Evolutionary conservation across 2,797 vertebrate genomes (phyloP), one percentile per base, ranked within the genome.

Genomic region (Pristis pectinata): DNA sequence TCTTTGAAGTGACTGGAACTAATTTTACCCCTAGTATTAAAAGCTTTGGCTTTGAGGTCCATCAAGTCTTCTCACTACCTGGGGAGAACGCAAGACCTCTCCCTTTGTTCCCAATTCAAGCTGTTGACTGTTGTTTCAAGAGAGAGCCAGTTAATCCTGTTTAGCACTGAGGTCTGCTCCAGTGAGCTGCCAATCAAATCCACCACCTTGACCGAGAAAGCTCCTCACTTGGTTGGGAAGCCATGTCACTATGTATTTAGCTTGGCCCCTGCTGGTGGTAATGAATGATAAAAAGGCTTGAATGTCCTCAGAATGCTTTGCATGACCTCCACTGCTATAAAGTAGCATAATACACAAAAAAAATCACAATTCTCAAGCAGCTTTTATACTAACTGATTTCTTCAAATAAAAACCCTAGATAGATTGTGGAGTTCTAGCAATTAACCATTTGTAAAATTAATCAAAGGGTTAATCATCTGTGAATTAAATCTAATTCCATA

Each of bases 1-100:
- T 61, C 56, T 56, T 17, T 89, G 56, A 89, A 61, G 27, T 37
- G 15, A 89, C 85, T 89, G 85, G 85, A 61, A 89, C 85, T 89
- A 61, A 89, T 89, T 34, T 61, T 61, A 89, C 30, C n/a, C 44
- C 19, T 19, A 91, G 41, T n/a, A 37, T 8, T 67, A 17, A 17
- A 91, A 64, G 59, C 59, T 91, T 67, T 67, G 17, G 61, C 56
- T n/a, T 37, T 2, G 2, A 91, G 87, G 34, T 37, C 41, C n/a
- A 4, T 3, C 61, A 79, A 7, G 2, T 37, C n/a, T 72, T 24
- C n/a, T 19, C 87, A 91, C 59, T 22, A 91, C 37, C 87, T 64
- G n/a, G 59, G 41, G 59, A 91, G 87, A 41, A 91, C 91, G 19
- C 19, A 8, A 91, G 87, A 91, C 8, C n/a, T 87, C 83, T 37